Evolutionary conservation across 2,113 vertebrate genomes (phyloP).

Genomic region (Dunckerocampus dactyliophorus): DNA sequence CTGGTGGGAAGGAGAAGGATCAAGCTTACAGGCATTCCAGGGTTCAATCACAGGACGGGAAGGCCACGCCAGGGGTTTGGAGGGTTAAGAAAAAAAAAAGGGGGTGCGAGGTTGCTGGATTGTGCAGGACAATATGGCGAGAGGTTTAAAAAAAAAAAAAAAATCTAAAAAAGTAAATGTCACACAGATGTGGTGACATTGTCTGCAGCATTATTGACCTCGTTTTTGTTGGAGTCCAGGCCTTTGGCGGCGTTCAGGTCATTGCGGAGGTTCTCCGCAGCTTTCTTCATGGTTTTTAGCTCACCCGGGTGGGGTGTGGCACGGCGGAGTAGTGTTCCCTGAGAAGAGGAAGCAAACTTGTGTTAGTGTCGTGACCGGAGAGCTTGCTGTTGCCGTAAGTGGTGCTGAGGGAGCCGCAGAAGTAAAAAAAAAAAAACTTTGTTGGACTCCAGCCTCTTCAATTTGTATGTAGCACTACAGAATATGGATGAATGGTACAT

Average conservation of each 20-base stretch:
- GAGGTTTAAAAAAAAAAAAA: constrained; percentile 75
- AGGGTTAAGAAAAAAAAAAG: constrained; percentile 14
- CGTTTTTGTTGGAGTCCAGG: constrained; percentile 99
- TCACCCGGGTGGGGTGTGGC: constrained; percentile 97
- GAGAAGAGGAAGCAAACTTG: constrained; percentile 10
- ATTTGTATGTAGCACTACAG: neutral
- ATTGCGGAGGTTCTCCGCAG: constrained; percentile 91
- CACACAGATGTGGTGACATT: constrained; percentile 97
- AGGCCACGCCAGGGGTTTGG: constrained; percentile 50
- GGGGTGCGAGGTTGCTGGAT: constrained; percentile 17
- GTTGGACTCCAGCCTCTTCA: neutral
- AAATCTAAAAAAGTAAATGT: constrained; percentile 73
- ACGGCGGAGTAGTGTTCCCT: constrained; percentile 86
- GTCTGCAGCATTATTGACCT: constrained; percentile 95
- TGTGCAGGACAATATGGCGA: constrained; percentile 52
- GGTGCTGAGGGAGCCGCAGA: neutral
- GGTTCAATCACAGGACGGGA: constrained; percentile 68
- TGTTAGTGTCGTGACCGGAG: neutral
- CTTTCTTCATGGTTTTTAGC: constrained; percentile 95
- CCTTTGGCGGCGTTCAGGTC: constrained; percentile 95
- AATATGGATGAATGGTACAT: neutral
- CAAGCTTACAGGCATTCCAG: constrained; percentile 56
- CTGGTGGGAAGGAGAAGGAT: constrained; percentile 36
- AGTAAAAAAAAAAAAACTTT: too few relatives aligned
- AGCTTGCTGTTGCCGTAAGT: neutral